Percentiles rank a stretch among this genome's conserved stretches.
Conservation (phyloP, 2,888 invertebrate genomes). For the Campoplex capitator region DNA sequence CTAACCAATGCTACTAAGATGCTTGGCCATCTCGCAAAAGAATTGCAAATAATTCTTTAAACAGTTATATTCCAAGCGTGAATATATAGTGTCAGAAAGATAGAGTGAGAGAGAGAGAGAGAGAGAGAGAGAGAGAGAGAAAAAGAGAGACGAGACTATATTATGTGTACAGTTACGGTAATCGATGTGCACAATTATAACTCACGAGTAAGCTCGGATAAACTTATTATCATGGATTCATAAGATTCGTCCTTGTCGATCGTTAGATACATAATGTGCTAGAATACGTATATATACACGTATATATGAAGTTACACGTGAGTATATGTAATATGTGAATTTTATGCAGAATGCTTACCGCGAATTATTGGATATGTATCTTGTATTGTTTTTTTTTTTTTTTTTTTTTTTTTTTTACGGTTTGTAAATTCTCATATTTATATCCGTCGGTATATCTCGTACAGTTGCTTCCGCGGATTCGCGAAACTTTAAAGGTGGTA, state of each 20-base stretch:
- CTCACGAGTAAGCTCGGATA: conserved; percentile 47
- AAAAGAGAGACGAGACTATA: conserved; percentile 22
- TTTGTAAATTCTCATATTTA: conserved; percentile 18
- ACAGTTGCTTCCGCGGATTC: conserved; percentile 13
- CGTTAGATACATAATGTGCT: conserved; percentile 11
- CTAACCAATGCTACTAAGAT: conserved; percentile 44
- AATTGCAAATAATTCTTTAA: conserved; percentile 65
- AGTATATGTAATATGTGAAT: conserved; percentile 8
- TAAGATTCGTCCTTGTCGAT: conserved; percentile 67
- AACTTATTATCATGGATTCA: conserved; percentile 64
- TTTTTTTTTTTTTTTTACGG: background rate
- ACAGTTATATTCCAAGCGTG: conserved; percentile 62
- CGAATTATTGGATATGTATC: background rate
- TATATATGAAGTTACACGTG: background rate
- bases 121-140: conserved; percentile 2
- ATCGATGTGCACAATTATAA: conserved; percentile 65
- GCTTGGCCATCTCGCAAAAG: conserved; percentile 30
- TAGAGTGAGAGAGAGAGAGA: background rate
- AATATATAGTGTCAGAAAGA: conserved; percentile 32
- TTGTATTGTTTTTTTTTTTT: conserved; percentile 9
- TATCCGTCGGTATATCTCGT: conserved; percentile 5
- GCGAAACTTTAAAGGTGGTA: background rate
- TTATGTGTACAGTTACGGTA: conserved; percentile 64
- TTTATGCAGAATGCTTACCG: conserved; percentile 6
- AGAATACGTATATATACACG: background rate